phyloP scores from a whole-genome alignment of 1,140 invertebrate genomes.

The Holotrichia oblita region DNA sequence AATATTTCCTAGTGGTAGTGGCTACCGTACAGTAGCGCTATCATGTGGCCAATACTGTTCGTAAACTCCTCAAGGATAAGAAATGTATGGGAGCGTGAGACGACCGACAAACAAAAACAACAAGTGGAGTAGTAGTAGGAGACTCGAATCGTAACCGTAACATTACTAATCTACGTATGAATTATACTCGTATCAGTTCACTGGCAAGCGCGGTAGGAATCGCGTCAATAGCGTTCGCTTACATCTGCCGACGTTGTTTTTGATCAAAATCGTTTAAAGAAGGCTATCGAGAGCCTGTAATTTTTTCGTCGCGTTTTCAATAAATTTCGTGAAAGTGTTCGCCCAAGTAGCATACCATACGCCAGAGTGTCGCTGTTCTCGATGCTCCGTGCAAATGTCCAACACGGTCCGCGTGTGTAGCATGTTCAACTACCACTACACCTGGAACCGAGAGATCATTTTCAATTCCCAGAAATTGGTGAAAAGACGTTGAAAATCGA shows the following conservation, averaged over 20 bases:
- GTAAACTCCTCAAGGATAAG: slow-evolving; percentile 22
- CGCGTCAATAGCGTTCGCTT: not conserved
- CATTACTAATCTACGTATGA: slow-evolving; percentile 11
- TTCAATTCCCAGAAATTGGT: slow-evolving; percentile 89
- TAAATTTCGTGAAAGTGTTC: slow-evolving; percentile 36
- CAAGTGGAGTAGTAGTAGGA: slow-evolving; percentile 29
- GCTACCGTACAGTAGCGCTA: not conserved
- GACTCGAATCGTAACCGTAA: not conserved
- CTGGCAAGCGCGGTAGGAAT: not conserved
- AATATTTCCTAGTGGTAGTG: slow-evolving; percentile 14
- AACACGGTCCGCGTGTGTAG: slow-evolving; percentile 52
- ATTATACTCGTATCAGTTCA: not conserved
- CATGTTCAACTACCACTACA: slow-evolving; percentile 82
- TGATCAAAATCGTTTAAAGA: not conserved
- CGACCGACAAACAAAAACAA: not conserved
- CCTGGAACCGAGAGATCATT: slow-evolving; percentile 89
- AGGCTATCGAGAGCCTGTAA: not conserved
- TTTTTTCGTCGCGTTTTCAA: slow-evolving; percentile 18
- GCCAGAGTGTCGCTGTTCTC: slow-evolving; percentile 44
- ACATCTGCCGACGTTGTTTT: not conserved
- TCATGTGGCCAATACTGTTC: not conserved
- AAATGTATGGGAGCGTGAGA: not conserved
- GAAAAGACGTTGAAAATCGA: slow-evolving; percentile 74
- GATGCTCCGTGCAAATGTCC: slow-evolving; percentile 53
- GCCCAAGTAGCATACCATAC: slow-evolving; percentile 43